These are phyloP conservation scores for Candoia aspera DNA, from an alignment of 2,113 vertebrate genomes.

Conservation along the genomic window DNA sequence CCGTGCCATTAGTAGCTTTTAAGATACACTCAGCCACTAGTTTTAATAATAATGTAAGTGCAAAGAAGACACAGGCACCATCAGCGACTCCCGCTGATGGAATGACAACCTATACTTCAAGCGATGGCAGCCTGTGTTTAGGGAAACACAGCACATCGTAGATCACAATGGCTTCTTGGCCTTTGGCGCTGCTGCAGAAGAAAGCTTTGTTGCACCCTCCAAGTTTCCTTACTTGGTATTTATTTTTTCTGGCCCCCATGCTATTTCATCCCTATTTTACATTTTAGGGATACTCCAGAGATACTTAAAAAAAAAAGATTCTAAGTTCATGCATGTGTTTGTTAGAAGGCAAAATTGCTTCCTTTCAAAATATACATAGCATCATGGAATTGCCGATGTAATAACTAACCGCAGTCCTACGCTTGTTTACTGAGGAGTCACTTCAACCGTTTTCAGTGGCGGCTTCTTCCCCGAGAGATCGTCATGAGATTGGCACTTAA, in stretches of 20 bases:
- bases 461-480: neutral
- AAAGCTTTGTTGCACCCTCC: neutral
- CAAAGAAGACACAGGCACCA: neutral
- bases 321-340: no score
- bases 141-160: neutral
- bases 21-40: neutral
- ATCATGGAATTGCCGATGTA: neutral
- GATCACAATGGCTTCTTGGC: conserved; percentile 6
- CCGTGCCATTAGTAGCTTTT: conserved; percentile 15
- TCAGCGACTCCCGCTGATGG: neutral
- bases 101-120: conserved; percentile 3
- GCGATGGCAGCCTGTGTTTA: neutral
- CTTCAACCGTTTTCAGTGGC: neutral
- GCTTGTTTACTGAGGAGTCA: neutral
- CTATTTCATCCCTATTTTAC: neutral
- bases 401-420: neutral
- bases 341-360: neutral
- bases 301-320: neutral
- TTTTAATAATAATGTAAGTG: conserved; percentile 20
- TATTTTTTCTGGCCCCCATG: neutral
- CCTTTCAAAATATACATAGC: no score
- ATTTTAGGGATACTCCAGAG: neutral
- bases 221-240: neutral
- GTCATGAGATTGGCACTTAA: neutral
- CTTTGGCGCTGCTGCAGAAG: neutral